Conservation (phyloP, 2,797 vertebrate genomes). For the Siniperca undulata region DNA sequence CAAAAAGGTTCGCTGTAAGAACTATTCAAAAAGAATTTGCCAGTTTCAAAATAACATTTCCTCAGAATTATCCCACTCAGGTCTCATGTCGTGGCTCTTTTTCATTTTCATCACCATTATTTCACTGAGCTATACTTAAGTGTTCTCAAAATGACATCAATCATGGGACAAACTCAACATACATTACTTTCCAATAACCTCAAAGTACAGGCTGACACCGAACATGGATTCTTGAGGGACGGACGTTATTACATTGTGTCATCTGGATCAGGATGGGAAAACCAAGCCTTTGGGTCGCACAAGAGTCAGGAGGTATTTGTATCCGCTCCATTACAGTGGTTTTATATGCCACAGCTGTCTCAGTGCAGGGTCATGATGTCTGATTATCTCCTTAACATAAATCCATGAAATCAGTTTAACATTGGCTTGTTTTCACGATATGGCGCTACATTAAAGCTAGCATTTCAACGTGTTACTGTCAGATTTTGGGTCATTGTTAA, state of each 20-base stretch:
- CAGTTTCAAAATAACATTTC: conserved; percentile 33
- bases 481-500: neutral
- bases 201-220: conserved; percentile 23
- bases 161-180: conserved; percentile 37
- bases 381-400: conserved; percentile 48
- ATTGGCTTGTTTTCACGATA: neutral
- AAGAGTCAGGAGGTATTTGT: conserved; percentile 41
- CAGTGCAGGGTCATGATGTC: neutral
- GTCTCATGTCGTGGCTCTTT: conserved; percentile 12
- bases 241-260: conserved; percentile 42
- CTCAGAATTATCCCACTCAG: conserved; percentile 23
- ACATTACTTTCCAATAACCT: conserved; percentile 53
- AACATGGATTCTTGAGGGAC: conserved; percentile 34
- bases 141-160: conserved; percentile 35
- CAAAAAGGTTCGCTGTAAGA: neutral
- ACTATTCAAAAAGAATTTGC: neutral
- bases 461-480: neutral
- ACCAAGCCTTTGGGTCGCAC: conserved; percentile 12
- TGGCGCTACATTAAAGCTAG: neutral
- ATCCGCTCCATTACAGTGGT: conserved; percentile 3
- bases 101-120: conserved; percentile 42
- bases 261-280: conserved; percentile 13
- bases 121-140: conserved; percentile 26
- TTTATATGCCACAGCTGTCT: conserved; percentile 38
- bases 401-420: conserved; percentile 31